phyloP scores from a whole-genome alignment of 1,140 invertebrate species.

The Nylanderia fulva region DNA sequence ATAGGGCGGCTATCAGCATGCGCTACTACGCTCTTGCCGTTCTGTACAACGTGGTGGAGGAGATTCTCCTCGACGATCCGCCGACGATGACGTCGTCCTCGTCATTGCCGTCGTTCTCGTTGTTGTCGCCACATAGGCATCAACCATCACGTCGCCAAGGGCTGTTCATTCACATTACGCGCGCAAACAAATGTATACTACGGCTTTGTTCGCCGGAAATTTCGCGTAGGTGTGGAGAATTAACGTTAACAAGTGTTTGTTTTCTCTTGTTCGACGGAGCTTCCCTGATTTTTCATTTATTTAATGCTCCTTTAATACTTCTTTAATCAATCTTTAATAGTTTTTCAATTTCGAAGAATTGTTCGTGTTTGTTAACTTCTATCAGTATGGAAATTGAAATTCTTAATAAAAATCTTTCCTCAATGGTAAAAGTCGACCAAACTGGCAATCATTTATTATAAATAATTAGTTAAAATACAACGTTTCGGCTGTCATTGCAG shows the following conservation, averaged over 20 bases:
- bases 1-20: slow-evolving; percentile 74
- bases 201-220: neutral
- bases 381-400: neutral
- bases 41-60: slow-evolving; percentile 18
- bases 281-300: neutral
- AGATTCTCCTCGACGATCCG: slow-evolving; percentile 16
- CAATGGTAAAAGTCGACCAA: no score
- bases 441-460: no score
- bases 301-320: neutral
- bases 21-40: slow-evolving; percentile 58
- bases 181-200: neutral
- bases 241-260: neutral
- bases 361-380: neutral
- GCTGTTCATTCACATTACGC: slow-evolving; percentile 59
- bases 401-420: no score
- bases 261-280: neutral
- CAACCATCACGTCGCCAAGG: neutral
- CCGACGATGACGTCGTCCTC: slow-evolving; percentile 36
- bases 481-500: no score
- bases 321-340: no score
- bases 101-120: slow-evolving; percentile 8
- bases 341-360: neutral
- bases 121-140: slow-evolving; percentile 12
- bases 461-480: no score
- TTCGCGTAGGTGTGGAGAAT: neutral